Percentiles rank a stretch among this genome's conserved stretches.
phyloP scores from a whole-genome alignment of 1,140 invertebrate species.

The Camponotus vicinus region DNA sequence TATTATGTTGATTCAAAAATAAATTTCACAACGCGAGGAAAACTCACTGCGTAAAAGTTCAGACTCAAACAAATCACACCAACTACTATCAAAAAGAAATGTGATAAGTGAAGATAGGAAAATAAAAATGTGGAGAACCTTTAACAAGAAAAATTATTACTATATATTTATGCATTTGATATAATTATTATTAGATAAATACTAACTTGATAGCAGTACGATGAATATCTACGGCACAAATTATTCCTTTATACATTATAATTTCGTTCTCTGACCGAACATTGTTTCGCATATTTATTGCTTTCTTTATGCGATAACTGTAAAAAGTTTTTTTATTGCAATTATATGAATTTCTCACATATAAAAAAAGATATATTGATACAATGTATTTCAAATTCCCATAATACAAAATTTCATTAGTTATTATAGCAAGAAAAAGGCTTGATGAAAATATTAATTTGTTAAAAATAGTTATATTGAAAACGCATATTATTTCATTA shows the following conservation, averaged over 20 bases:
- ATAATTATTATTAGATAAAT: not conserved
- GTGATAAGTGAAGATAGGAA: not conserved
- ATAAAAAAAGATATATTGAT: no score
- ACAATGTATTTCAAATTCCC: no score
- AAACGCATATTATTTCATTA: no score
- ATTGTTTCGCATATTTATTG: no score
- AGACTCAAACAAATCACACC: not conserved
- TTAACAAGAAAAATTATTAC: not conserved
- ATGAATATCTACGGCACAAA: not conserved
- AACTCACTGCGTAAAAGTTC: constrained; percentile 2
- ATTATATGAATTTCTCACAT: no score
- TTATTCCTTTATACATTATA: not conserved
- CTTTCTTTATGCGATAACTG: no score
- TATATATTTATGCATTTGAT: not conserved
- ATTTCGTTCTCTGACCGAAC: no score
- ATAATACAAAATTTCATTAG: no score
- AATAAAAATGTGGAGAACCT: not conserved
- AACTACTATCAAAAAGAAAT: not conserved
- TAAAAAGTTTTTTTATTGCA: no score
- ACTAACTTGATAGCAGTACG: constrained; percentile 9
- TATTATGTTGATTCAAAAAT: not conserved
- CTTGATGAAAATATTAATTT: no score
- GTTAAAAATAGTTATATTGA: no score
- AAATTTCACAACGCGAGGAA: not conserved
- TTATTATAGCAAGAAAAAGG: no score